Evolutionary conservation across 1,140 invertebrate genomes (phyloP).

Genomic region (Chymomyza costata): DNA sequence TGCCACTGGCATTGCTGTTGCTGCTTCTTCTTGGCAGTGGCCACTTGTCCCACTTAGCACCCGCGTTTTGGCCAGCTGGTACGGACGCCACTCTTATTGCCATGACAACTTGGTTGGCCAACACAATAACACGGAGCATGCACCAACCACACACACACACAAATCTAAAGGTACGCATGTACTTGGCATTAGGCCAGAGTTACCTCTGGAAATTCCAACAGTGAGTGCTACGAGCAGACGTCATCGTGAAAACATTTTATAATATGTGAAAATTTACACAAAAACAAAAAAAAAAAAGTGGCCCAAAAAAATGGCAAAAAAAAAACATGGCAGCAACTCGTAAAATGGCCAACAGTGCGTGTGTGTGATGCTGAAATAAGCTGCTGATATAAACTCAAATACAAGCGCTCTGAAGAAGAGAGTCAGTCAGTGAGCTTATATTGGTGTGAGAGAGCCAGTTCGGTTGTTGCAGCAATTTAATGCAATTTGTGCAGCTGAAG

Average conservation of each 20-base stretch:
- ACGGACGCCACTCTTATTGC: conserved; percentile 11
- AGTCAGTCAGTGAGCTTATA: no score
- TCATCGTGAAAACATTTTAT: conserved; percentile 18
- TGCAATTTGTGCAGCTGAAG: no score
- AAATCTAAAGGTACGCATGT: conserved; percentile 22
- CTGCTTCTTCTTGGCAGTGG: conserved; percentile 17
- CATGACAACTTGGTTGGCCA: conserved; percentile 58
- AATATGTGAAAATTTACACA: not conserved
- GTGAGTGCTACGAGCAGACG: conserved; percentile 33
- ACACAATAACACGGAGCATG: conserved; percentile 69
- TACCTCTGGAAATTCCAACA: conserved; percentile 49
- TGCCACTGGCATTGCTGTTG: conserved; percentile 9
- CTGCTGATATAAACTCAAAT: no score
- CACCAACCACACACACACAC: conserved; percentile 39
- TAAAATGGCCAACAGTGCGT: no score
- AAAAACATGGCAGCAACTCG: not conserved
- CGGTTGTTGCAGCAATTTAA: no score
- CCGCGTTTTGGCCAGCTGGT: not conserved
- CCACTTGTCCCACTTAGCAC: conserved; percentile 29
- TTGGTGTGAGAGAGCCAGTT: no score
- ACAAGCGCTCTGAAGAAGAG: no score
- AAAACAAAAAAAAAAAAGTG: conserved; percentile 20
- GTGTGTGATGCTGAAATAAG: no score
- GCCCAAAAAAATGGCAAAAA: not conserved
- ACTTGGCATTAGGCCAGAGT: conserved; percentile 43